A percentile compares a stretch with the other conserved stretches of the same genome.
Evolutionary conservation across 1,140 invertebrate species (phyloP).

Genomic region (Drosophila serrata): DNA sequence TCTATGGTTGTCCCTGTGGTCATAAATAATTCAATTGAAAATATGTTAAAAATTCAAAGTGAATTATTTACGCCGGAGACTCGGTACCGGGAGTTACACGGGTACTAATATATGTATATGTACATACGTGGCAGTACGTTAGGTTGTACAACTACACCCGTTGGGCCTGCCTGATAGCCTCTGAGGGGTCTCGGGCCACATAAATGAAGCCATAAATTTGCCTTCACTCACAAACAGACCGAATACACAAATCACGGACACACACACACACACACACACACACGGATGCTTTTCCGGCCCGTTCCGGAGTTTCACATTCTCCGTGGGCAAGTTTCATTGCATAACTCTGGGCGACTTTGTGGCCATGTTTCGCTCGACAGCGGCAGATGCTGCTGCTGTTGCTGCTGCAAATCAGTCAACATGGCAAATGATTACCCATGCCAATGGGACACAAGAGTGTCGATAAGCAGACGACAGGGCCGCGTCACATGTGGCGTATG

Average conservation of each 20-base stretch:
- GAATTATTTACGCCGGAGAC: constrained; percentile 41
- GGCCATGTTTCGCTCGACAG: constrained; percentile 20
- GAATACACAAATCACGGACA: constrained; percentile 41
- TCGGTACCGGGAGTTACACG: constrained; percentile 2
- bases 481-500: constrained; percentile 55
- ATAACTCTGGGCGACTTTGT: constrained; percentile 58
- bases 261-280: constrained; percentile 11
- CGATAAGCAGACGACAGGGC: constrained; percentile 48
- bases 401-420: constrained; percentile 56
- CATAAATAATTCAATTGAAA: constrained; percentile 51
- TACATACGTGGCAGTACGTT: constrained; percentile 4
- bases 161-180: constrained; percentile 21
- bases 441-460: constrained; percentile 20
- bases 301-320: constrained; percentile 3
- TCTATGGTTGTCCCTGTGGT: constrained; percentile 11
- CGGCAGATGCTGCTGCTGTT: constrained; percentile 25
- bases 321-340: constrained; percentile 39
- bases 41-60: constrained; percentile 52
- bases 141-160: neutral
- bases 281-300: too few relatives aligned
- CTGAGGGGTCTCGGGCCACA: constrained; percentile 27
- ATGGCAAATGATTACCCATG: constrained; percentile 40
- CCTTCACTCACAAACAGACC: constrained; percentile 30
- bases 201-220: constrained; percentile 58
- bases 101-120: constrained; percentile 1